Evolutionary conservation across 2,888 invertebrate genomes (phyloP).

Genomic region (Ectemnius continuus): DNA sequence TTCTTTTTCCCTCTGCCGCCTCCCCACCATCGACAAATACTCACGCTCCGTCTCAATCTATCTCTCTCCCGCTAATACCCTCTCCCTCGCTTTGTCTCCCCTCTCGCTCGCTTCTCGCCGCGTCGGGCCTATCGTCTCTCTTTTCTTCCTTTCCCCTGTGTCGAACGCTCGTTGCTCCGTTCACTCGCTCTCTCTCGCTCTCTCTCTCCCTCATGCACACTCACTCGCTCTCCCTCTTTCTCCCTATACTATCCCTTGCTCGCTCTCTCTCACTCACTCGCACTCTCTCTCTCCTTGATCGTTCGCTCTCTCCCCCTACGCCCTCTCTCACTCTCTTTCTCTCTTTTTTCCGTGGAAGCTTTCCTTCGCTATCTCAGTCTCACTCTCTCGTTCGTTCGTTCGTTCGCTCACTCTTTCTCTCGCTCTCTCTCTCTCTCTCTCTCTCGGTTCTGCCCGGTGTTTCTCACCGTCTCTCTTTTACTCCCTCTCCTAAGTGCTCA

Average conservation of each 20-base stretch:
- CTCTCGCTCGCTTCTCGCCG: not conserved
- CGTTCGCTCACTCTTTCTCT: not conserved
- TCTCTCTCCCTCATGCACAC: conserved; percentile 58
- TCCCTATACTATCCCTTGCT: conserved; percentile 53
- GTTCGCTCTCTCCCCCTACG: conserved; percentile 32
- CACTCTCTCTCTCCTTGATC: conserved; percentile 18
- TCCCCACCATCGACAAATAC: conserved; percentile 65
- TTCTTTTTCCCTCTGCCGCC: conserved; percentile 67
- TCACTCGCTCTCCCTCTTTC: conserved; percentile 69
- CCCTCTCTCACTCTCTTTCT: conserved; percentile 35
- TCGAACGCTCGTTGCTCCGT: conserved; percentile 50
- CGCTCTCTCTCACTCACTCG: conserved; percentile 34
- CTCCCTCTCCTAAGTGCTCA: conserved; percentile 38
- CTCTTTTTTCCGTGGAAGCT: conserved; percentile 31
- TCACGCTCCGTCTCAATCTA: conserved; percentile 45
- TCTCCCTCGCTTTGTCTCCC: conserved; percentile 35
- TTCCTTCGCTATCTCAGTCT: conserved; percentile 11
- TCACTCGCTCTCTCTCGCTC: conserved; percentile 51
- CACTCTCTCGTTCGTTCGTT: not conserved
- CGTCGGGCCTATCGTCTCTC: conserved; percentile 13
- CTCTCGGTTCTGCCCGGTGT: conserved; percentile 1
- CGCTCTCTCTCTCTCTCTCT: conserved; percentile 12
- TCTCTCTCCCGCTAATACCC: conserved; percentile 43
- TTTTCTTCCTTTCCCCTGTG: conserved; percentile 22
- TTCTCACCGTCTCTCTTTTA: conserved; percentile 1